Base-by-base conservation (phyloP, 2,797 vertebrate species). In the Rhinophrynus dorsalis region DNA sequence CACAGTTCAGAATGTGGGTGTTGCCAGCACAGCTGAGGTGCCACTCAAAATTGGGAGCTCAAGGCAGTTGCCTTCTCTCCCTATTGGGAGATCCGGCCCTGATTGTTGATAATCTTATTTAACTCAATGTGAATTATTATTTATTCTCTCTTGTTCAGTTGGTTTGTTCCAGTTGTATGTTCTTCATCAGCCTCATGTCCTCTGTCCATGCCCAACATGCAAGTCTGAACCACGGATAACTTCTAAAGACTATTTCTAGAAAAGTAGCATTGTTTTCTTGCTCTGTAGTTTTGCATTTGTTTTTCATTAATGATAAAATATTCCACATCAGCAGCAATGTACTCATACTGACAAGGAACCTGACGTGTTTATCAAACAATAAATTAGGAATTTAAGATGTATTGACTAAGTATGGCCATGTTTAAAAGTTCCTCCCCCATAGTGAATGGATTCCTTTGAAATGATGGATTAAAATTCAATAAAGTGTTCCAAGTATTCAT, bases 381-480 rank as follows among this genome's bases (percentile, higher is more conserved):
- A 84, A 81, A 82, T 82, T 71, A 42, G 67, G 61, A 76, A 50
- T 74, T 81, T 66, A 73, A 75, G 37, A 50, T 67, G 6, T 64
- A 79, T 79, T 73, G 67, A 59, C 60, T 75, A 62, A 77, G 62
- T 73, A 33, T 42, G 8, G 48, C 76, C 51, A 1, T 56, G 33
- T 48, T 37, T 20, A 65, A 75, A 6, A 1, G 54, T 73, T 68
- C 58, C 63, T 77, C 68, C 1, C n/a, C 27, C 6, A 20, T 52
- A 7, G 57, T 55, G 58, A 81, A 82, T 56, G 74, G 78, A 77
- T 75, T 73, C 71, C 57, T 66, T 82, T 61, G 21, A 72, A 77
- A 74, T 78, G 80, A 83, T 79, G 77, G 78, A 85, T 80, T 81
- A 78, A 74, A 84, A 84, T 83, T 74, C 82, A 79, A 81, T 79